Base-by-base conservation (phyloP, 1,140 invertebrate species). In the Rhagoletis zephyria region DNA sequence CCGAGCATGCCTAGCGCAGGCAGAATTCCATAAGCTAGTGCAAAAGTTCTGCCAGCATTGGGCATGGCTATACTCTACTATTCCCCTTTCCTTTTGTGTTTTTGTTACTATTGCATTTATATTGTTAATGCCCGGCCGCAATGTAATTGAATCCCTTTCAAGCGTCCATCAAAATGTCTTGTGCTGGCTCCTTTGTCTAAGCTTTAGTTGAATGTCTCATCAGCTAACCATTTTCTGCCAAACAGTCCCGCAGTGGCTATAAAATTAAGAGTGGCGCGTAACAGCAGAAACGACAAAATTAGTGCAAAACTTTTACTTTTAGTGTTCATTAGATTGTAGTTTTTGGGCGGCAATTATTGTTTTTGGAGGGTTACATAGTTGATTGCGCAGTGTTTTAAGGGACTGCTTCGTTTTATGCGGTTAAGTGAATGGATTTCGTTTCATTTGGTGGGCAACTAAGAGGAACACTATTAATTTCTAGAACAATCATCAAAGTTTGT, bases 281-380 rank as follows among this genome's bases (percentile, higher is more conserved):
- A 56, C 48, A 81, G 16, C 16, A 19, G 51, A 45, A 81, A 81
- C 42, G 48, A 81, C 74, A 42, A 81, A 81, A 81, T 81, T 81
- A 81, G 74, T 81, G 51, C 74, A 81, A 81, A 81, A 81, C 74
- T 81, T 81, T 81, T 81, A 81, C 74, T 59, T 81, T 81, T 81
- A 81, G 74, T 81, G 74, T 81, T 81, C 74, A 81, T 81, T 81
- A 81, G 74, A 81, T 81, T 81, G 74, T 81, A 81, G 74, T 81
- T 81, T 81, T 81, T 30, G 48, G 51, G 48, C 48, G 45, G 74
- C 48, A 19, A 42, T 81, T 67, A 81, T 81, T 81, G 74, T 56
- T 81, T 56, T 77, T 59, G 74, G 48, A 51, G 42, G 56, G 48
- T 81, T 81, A 2, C 67, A 30, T 30, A 30, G 30, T 74, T 45